These are phyloP conservation scores for Ectobius pallidus DNA, from an alignment of 2,888 invertebrate genomes.

Conservation along the genomic window DNA sequence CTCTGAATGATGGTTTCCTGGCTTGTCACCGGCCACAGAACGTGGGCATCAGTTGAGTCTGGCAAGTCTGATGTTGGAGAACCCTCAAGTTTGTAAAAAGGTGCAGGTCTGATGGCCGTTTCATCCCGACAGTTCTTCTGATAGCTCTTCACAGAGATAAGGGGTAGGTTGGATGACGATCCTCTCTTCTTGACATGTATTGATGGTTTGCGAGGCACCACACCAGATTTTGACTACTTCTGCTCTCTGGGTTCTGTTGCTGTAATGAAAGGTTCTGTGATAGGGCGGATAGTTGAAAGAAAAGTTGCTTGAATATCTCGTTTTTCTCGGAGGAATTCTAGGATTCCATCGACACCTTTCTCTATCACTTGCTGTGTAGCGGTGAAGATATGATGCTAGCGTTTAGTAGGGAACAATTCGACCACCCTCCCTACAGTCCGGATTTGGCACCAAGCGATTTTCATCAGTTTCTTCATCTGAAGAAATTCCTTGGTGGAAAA, in stretches of 20 bases:
- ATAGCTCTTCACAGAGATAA: slow-evolving; percentile 21
- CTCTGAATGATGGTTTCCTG: no score
- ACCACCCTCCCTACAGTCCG: no score
- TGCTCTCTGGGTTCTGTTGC: no score
- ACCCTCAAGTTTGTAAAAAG: background rate
- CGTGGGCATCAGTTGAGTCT: no score
- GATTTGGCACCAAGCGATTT: no score
- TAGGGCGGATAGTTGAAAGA: slow-evolving; percentile 35
- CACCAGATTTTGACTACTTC: slow-evolving; percentile 17
- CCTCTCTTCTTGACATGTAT: background rate
- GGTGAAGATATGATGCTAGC: no score
- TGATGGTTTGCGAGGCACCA: slow-evolving; percentile 17
- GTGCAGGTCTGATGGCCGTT: background rate
- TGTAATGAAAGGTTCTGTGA: slow-evolving; percentile 34
- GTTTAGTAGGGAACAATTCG: no score
- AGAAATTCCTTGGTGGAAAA: no score
- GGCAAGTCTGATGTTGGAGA: no score
- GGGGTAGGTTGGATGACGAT: slow-evolving; percentile 24
- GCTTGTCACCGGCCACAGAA: no score
- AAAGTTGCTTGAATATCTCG: slow-evolving; percentile 26
- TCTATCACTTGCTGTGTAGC: slow-evolving; percentile 61
- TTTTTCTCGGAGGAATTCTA: slow-evolving; percentile 54
- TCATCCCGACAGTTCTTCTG: background rate
- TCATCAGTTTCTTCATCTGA: no score
- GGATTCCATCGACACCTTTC: slow-evolving; percentile 58